Conservation (phyloP, 1,140 invertebrate genomes). For the Micrasema longulum region DNA sequence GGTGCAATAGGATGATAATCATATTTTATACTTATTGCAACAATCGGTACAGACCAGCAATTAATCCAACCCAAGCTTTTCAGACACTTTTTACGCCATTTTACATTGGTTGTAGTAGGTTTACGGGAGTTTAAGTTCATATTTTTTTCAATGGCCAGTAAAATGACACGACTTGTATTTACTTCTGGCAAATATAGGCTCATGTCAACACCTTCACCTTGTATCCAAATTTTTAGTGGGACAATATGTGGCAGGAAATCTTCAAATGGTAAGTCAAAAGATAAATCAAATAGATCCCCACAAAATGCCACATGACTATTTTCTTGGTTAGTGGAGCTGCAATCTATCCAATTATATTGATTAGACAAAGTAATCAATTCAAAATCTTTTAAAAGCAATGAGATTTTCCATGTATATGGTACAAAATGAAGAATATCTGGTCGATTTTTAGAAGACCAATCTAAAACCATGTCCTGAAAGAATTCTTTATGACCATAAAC, state of each 20-base stretch:
- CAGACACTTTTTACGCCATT: conserved; percentile 90
- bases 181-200: conserved; percentile 91
- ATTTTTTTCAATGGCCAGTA: conserved; percentile 89
- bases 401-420: conserved; percentile 97
- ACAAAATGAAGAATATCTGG: conserved; percentile 96
- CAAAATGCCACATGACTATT: conserved; percentile 94
- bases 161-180: conserved; percentile 85
- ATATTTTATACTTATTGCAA: conserved; percentile 91
- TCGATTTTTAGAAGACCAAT: conserved; percentile 92
- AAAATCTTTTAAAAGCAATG: conserved; percentile 92
- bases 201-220: conserved; percentile 93
- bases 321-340: conserved; percentile 93
- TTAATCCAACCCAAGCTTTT: conserved; percentile 89
- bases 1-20: conserved; percentile 92
- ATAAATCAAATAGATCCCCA: conserved; percentile 92
- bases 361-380: conserved; percentile 95
- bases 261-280: conserved; percentile 91
- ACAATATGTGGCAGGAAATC: conserved; percentile 92
- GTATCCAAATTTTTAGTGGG: conserved; percentile 91
- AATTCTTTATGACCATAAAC: conserved; percentile 96
- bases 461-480: conserved; percentile 95
- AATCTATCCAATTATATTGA: conserved; percentile 99
- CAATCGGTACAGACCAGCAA: conserved; percentile 95
- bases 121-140: conserved; percentile 81
- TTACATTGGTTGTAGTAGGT: conserved; percentile 64